Conservation (phyloP, 2,888 invertebrate species). For the Eledona agricola region DNA sequence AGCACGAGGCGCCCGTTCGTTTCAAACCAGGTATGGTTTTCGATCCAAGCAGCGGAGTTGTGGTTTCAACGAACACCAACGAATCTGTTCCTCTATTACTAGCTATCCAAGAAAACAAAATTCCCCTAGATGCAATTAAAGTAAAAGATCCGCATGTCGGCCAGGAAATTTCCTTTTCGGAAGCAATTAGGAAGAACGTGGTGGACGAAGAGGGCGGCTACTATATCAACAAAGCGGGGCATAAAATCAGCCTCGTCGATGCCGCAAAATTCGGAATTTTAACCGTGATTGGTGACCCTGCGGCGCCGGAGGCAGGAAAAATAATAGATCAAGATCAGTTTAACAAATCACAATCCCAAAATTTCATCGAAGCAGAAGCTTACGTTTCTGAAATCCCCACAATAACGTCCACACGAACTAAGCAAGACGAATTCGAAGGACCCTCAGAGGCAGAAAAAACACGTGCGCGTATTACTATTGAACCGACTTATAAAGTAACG, state of each 20-base stretch:
- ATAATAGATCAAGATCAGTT: conserved; percentile 70
- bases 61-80: conserved; percentile 77
- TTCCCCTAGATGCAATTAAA: conserved; percentile 74
- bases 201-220: conserved; percentile 76
- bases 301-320: conserved; percentile 81
- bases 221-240: conserved; percentile 73
- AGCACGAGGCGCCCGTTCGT: conserved; percentile 69
- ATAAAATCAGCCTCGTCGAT: conserved; percentile 74
- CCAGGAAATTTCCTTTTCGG: conserved; percentile 72
- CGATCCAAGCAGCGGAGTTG: conserved; percentile 78
- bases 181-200: conserved; percentile 80
- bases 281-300: conserved; percentile 77
- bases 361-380: conserved; percentile 49
- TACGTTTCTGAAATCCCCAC: conserved; percentile 52
- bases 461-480: conserved; percentile 67
- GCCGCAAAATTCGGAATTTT: conserved; percentile 83
- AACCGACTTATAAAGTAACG: conserved; percentile 74
- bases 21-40: conserved; percentile 78
- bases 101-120: conserved; percentile 79
- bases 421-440: conserved; percentile 26
- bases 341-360: conserved; percentile 65
- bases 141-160: conserved; percentile 77
- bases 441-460: conserved; percentile 66
- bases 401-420: conserved; percentile 61
- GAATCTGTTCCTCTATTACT: conserved; percentile 76